Evolutionary conservation across 2,888 invertebrate species (phyloP), one percentile per base, ranked within the genome.

Genomic region (Epinotia brunnichana): DNA sequence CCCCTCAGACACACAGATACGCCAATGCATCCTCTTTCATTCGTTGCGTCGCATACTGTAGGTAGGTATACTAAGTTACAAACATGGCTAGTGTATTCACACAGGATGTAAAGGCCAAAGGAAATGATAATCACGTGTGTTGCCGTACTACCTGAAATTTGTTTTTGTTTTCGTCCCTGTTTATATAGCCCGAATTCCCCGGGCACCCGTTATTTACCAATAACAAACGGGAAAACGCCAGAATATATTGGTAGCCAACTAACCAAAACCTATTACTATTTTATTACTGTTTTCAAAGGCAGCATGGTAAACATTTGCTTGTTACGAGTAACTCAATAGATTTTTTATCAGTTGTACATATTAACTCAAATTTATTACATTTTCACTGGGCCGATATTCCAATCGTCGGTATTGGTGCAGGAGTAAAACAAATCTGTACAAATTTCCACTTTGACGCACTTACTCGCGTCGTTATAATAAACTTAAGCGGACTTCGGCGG

Each of bases 111-210:
- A 44, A 44, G 5, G 44, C 15, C 15, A 44, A 44, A 44, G 48
- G n/a, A 4, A 44, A 48, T 48, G 7, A 48, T 48, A 48, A 48
- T n/a, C 48, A 48, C 48, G n/a, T 15, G 44, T 44, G 15, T 44
- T 15, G 44, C 15, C n/a, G 39, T 35, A 63, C 63, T 48, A 13
- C 51, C 35, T 24, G 29, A 5, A 19, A 13, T 21, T 71, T 54
- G 71, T 44, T 72, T 71, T 71, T 61, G 19, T 61, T 44, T 61
- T 67, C 61, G 21, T 61, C 41, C 15, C 19, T 67, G 67, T 67
- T 61, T 54, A 48, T 60, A 2, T 53, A 41, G 60, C 29, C 35
- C 53, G 51, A 39, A 54, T 13, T 44, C 11, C 54, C 21, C 21
- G 21, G 66, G 53, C 41, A 35, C 61, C 29, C 35, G 61, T 56